Base-by-base conservation (phyloP, 2,888 invertebrate species). In the Parnassius smintheus region DNA sequence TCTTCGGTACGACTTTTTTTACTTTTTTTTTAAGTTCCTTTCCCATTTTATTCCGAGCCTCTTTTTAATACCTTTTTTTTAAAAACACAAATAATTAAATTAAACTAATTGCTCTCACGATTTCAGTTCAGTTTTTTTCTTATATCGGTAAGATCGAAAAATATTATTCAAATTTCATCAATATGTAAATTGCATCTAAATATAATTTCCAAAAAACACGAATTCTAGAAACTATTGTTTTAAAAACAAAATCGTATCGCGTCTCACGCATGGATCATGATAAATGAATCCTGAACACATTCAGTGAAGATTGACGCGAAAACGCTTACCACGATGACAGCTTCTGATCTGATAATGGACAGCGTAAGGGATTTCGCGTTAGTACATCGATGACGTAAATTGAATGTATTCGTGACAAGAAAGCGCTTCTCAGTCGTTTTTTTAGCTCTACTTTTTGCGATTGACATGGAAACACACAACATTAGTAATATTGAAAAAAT, bases 221-320 rank as follows among this genome's bases (percentile, higher is more conserved):
- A 18, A 18, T 18, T 18, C 18, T 18, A 18, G 1, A 18, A 18
- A 18, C 18, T 18, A 51, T 55, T 55, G 55, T 63, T 59, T 65
- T 64, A 60, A 62, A 56, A 65, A 62, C 66, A 63, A 55, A 70
- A 66, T 64, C 66, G 55, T 59, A 62, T 66, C 61, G 59, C 63
- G 68, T 62, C 68, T 67, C 62, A 68, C 65, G 64, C 68, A 65
- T 63, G 69, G 56, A 65, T 71, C 67, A 70, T 79, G 78, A 80
- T 77, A 81, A 82, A 81, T 78, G 76, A 77, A 72, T 68, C 71
- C 68, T 69, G 70, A 72, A 74, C 68, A 62, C 70, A 71, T 72
- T 74, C 68, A 61, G 67, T 68, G 66, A 66, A 70, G 76, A 78
- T 78, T 80, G 80, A 79, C 76, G 72, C 66, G 75, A 68, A 68